Evolutionary conservation across 64 coral and sea anemone genomes (phyloP), one percentile per base, ranked within the genome.

Genomic region (Astreopora myriophthalma): DNA sequence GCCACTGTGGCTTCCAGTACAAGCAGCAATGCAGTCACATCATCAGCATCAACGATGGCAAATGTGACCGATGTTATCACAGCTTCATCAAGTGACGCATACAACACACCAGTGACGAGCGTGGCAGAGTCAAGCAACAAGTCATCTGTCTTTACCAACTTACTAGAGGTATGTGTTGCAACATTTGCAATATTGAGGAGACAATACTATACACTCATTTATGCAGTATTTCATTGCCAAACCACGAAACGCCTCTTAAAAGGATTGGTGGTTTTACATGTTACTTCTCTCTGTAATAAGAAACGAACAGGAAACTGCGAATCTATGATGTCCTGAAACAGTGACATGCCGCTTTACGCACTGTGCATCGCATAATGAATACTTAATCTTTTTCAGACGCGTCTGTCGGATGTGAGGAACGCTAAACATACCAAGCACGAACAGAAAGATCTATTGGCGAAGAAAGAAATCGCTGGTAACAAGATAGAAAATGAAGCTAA

Each of bases 81-180:
- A 23, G 57, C 33, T 26, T 24, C 79, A 36, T 37, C 51, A 5
- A n/a, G 34, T 61, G 60, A 83, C 26, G 28, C 27, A 25, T 30
- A 57, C 1, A 83, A 61, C 24, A 64, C 55, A 25, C 32, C 48
- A 6, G 33, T 65, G 5, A 39, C 79, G 0, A 64, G 28, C 28
- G 23, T 65, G 3, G 20, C 79, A 60, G 79, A 83, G 19, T 83
- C 79, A 37, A 57, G 57, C 33, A 66, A 3, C 30, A 83, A 83
- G 22, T 57, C 79, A 9, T 34, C 79, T 2, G 57, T 83, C 31
- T 38, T 83, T 36, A 83, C 79, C 20, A 83, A 57, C 79, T 34
- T 64, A 38, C 55, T 83, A 11, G 79, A 83, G 79, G 79, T 83
- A 22, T 23, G 61, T 64, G 34, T 37, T 71, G 40, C 40, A 8